phyloP scores from a whole-genome alignment of 2,888 invertebrate genomes.

The Syrista parreyssii region DNA sequence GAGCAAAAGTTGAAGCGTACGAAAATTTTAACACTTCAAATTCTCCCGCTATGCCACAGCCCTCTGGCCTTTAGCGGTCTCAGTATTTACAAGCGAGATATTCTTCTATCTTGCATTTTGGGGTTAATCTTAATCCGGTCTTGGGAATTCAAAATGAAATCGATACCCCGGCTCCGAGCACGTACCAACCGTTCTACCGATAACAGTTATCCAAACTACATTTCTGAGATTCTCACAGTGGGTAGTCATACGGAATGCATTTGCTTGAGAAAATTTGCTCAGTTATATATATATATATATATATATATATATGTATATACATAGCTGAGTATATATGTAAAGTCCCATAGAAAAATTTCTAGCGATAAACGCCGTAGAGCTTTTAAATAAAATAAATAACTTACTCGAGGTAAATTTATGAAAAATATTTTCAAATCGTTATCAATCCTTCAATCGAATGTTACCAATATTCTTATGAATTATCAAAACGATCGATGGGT shows the following conservation, averaged over 20 bases:
- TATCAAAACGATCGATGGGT: background rate
- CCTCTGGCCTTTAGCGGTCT: background rate
- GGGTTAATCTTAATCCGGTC: background rate
- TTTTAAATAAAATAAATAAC: background rate
- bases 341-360: no score
- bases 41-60: background rate
- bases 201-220: constrained; percentile 29
- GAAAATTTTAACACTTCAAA: background rate
- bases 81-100: background rate
- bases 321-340: no score
- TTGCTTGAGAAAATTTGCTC: background rate
- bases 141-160: constrained; percentile 26
- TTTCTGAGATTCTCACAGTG: constrained; percentile 18
- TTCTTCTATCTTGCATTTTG: background rate
- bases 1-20: background rate
- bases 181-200: constrained; percentile 20
- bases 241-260: background rate
- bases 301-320: no score
- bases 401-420: background rate
- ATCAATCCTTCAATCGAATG: background rate
- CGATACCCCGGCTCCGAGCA: constrained; percentile 18
- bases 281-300: background rate
- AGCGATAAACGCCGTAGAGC: background rate
- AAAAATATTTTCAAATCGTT: background rate
- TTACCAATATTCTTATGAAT: background rate